phyloP scores from a whole-genome alignment of 1,140 invertebrate genomes.

The Calosoma granatense region DNA sequence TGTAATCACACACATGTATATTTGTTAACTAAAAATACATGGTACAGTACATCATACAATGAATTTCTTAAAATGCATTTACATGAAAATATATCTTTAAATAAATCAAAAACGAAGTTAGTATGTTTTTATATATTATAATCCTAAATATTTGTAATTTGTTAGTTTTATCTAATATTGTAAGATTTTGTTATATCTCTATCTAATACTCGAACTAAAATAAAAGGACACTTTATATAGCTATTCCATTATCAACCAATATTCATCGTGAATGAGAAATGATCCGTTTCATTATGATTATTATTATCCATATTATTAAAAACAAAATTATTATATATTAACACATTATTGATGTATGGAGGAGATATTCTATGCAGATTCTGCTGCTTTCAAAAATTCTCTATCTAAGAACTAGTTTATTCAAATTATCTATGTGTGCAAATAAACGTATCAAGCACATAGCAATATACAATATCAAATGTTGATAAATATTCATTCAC shows the following conservation, averaged over 20 bases:
- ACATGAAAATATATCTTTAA: constrained; percentile 18
- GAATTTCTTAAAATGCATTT: constrained; percentile 19
- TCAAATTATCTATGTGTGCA: constrained; percentile 7
- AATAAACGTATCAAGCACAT: constrained; percentile 7
- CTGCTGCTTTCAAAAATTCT: neutral
- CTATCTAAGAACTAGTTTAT: constrained; percentile 6
- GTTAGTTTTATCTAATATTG: constrained; percentile 16
- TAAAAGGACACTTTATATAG: constrained; percentile 18
- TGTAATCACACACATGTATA: constrained; percentile 10
- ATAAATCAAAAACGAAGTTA: constrained; percentile 18
- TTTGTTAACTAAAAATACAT: constrained; percentile 7
- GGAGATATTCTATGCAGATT: constrained; percentile 1
- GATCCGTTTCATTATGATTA: neutral
- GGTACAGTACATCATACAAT: constrained; percentile 16
- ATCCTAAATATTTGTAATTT: constrained; percentile 14
- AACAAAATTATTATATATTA: no score
- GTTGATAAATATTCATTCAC: constrained; percentile 6
- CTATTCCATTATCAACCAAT: constrained; percentile 8
- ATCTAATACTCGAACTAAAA: constrained; percentile 16
- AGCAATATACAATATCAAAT: constrained; percentile 8
- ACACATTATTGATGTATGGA: neutral
- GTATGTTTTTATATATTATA: constrained; percentile 15
- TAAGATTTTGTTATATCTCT: constrained; percentile 16
- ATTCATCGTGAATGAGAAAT: neutral
- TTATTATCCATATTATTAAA: no score